Base-by-base conservation (phyloP, 2,113 vertebrate genomes). In the Puffinus mauretanicus region DNA sequence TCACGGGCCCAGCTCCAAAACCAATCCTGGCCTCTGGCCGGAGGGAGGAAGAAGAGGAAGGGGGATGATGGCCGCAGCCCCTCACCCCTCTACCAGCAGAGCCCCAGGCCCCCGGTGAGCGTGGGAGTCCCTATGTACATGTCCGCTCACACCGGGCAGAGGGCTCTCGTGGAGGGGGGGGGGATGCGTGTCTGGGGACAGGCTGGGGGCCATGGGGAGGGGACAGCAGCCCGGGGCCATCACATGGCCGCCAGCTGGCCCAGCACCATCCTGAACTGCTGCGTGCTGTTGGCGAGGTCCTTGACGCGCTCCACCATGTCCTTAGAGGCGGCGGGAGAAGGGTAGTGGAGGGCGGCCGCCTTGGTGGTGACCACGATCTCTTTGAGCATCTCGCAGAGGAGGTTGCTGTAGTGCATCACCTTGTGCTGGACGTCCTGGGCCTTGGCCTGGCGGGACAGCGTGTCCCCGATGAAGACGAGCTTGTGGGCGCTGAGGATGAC, bases 401-500 rank as follows among this genome's bases (percentile, higher is more conserved):
- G 97, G 97, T 99, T 99, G 98, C 99, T 99, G 98, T 99, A 99
- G 97, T 99, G 99, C 27, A 99, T 99, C 95, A 99, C 99, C 75
- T 98, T 98, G 76, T 98, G 98, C 82, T 99, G 98, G 55, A 99
- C 98, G 0, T 99, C 99, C 1, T 98, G 98, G 7, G 99, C 98
- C 97, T 99, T 99, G 95, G 99, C 99, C 97, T 99, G 99, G 52
- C 99, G 99, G 0, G 99, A 99, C 90, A 99, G 97, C 0, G 99
- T 99, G 98, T 99, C 99, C 14, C 99, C 99, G 0, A 99, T 99
- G 97, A 99, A 99, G 57, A 99, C 99, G 10, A 99, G 98, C 99
- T 99, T 99, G 98, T 99, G 99, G 13, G 99, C 99, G 0, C 99
- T 99, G 90, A 99, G 99, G 96, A 99, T 99, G 98, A 99, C 99